Conservation (phyloP, 2,888 invertebrate species). For the Brachyptera putata region DNA sequence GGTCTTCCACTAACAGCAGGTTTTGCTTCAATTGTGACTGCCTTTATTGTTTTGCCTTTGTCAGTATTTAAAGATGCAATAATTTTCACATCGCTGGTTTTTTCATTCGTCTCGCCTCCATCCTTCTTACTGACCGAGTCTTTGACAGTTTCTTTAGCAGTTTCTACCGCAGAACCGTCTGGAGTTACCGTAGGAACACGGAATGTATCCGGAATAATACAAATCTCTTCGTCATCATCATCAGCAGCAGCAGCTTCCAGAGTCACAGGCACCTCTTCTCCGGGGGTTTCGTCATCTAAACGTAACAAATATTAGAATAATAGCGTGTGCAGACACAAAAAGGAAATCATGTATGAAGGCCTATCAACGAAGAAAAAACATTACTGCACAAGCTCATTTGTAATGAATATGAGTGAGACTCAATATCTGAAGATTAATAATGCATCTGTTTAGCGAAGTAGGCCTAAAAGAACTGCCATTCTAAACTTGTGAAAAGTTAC, state of each 20-base stretch:
- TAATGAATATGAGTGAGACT: too few relatives aligned
- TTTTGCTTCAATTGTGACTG: slow-evolving; percentile 1
- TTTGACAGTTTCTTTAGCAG: slow-evolving; percentile 34
- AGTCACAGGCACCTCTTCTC: too few relatives aligned
- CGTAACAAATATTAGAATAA: too few relatives aligned
- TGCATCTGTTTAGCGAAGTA: too few relatives aligned
- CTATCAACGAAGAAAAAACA: too few relatives aligned
- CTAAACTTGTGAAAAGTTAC: too few relatives aligned
- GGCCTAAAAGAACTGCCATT: too few relatives aligned
- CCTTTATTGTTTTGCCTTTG: not conserved
- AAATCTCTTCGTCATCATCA: slow-evolving; percentile 64
- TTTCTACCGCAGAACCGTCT: slow-evolving; percentile 33
- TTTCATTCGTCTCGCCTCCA: slow-evolving; percentile 52
- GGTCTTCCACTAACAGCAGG: slow-evolving; percentile 28
- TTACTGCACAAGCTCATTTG: too few relatives aligned
- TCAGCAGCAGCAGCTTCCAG: not conserved
- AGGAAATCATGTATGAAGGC: too few relatives aligned
- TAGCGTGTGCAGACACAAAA: too few relatives aligned
- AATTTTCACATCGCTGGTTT: slow-evolving; percentile 39
- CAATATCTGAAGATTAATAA: too few relatives aligned
- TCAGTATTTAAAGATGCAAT: not conserved
- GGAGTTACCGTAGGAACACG: slow-evolving; percentile 46
- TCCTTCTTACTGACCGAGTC: slow-evolving; percentile 28
- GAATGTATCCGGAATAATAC: slow-evolving; percentile 64
- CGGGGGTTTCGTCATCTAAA: too few relatives aligned